phyloP scores from a whole-genome alignment of 2,797 vertebrate genomes.

The Arnoldichthys spilopterus region DNA sequence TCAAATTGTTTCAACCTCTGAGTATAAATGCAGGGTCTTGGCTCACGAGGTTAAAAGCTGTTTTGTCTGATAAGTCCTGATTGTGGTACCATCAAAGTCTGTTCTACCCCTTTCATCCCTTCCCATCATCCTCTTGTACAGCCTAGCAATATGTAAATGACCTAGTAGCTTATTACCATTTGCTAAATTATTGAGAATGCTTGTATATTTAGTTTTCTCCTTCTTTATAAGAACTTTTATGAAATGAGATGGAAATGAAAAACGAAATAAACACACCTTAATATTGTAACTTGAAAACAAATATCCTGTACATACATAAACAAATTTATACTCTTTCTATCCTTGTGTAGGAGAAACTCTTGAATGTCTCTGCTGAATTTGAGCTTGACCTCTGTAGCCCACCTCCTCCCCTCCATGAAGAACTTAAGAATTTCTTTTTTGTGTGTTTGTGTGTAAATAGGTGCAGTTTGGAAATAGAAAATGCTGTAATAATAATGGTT shows the following conservation, averaged over 20 bases:
- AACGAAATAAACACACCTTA: slow-evolving; percentile 45
- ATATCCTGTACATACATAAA: slow-evolving; percentile 57
- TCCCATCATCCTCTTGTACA: slow-evolving; percentile 56
- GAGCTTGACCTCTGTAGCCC: slow-evolving; percentile 74
- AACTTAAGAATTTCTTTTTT: slow-evolving; percentile 57
- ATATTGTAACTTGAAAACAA: slow-evolving; percentile 65
- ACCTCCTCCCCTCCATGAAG: slow-evolving; percentile 61
- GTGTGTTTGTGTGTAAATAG: slow-evolving; percentile 72
- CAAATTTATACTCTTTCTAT: slow-evolving; percentile 72
- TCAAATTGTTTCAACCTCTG: background rate
- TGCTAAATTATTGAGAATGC: slow-evolving; percentile 73
- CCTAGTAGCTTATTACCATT: slow-evolving; percentile 67
- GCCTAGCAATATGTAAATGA: slow-evolving; percentile 74
- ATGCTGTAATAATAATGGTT: slow-evolving; percentile 38
- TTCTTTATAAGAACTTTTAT: slow-evolving; percentile 64
- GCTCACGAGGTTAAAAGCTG: background rate
- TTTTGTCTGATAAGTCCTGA: slow-evolving; percentile 20
- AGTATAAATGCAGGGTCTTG: slow-evolving; percentile 5
- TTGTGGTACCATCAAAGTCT: slow-evolving; percentile 18
- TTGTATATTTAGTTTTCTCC: slow-evolving; percentile 73
- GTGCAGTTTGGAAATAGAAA: slow-evolving; percentile 62
- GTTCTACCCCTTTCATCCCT: slow-evolving; percentile 37
- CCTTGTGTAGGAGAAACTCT: slow-evolving; percentile 67
- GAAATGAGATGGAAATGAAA: slow-evolving; percentile 63
- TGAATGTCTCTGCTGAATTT: slow-evolving; percentile 75